Percentiles rank a stretch among this genome's conserved stretches.
These are phyloP conservation scores for Hiodon tergisus DNA, from an alignment of 2,113 vertebrate genomes.

Conservation along the genomic window DNA sequence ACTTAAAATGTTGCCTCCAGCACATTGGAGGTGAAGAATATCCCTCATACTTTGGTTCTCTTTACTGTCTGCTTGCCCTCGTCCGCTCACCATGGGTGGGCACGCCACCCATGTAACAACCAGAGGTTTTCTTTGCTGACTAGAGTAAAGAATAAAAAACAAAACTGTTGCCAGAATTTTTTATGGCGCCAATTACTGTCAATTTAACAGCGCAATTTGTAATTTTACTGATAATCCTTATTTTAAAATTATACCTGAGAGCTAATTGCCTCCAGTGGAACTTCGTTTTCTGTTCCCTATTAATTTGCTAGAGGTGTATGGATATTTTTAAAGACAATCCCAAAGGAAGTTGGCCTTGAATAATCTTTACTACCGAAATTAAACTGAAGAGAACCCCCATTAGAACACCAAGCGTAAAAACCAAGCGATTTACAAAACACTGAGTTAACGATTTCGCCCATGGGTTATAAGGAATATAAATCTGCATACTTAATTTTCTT, in stretches of 20 bases:
- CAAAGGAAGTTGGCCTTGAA: background rate
- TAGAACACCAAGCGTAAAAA: too few relatives aligned
- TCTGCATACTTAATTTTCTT: background rate
- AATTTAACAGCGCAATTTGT: slow-evolving; percentile 20
- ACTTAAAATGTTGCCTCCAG: background rate
- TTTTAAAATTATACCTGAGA: slow-evolving; percentile 14
- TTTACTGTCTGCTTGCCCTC: background rate
- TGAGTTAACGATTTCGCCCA: background rate
- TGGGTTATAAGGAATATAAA: background rate
- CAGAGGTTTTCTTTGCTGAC: background rate
- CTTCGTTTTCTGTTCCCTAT: slow-evolving; percentile 18
- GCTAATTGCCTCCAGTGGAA: slow-evolving; percentile 32
- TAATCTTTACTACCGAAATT: background rate
- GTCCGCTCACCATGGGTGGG: background rate
- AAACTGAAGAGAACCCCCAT: background rate
- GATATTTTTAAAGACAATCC: slow-evolving; percentile 10
- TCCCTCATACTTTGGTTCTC: slow-evolving; percentile 6
- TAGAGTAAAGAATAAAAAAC: background rate
- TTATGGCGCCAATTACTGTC: slow-evolving; percentile 14
- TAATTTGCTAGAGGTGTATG: slow-evolving; percentile 11
- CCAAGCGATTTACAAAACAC: background rate
- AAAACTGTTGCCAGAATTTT: slow-evolving; percentile 8
- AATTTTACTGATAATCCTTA: slow-evolving; percentile 24
- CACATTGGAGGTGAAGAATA: slow-evolving; percentile 6
- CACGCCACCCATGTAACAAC: background rate